These are phyloP conservation scores for Cisticola juncidis DNA, from an alignment of 2,113 vertebrate species.

Conservation along the genomic window DNA sequence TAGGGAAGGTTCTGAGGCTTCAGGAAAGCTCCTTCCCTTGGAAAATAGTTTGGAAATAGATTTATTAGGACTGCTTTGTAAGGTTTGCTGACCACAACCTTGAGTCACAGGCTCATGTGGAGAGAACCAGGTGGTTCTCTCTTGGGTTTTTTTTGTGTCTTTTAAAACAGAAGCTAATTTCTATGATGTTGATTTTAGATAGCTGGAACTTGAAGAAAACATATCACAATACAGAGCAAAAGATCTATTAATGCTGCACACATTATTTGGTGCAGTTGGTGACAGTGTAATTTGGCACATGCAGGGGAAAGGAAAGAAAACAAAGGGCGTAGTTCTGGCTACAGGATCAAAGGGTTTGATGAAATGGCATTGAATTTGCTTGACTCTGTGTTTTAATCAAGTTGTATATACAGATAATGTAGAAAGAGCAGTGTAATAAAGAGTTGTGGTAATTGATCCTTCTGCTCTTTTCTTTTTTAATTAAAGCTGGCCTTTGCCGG, in stretches of 20 bases:
- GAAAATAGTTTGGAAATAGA: neutral
- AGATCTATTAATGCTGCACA: neutral
- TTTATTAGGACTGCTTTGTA: neutral
- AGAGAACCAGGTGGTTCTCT: neutral
- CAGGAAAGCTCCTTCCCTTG: neutral
- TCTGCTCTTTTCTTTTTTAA: constrained; percentile 39
- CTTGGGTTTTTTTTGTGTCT: neutral
- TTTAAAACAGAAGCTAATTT: neutral
- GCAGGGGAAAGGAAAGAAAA: neutral
- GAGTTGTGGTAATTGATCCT: constrained; percentile 15
- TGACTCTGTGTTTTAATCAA: neutral
- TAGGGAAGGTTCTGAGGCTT: neutral
- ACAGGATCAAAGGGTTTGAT: neutral
- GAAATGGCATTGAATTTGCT: neutral
- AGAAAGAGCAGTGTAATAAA: neutral
- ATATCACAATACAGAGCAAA: neutral
- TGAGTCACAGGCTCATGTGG: neutral
- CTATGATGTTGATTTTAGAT: neutral
- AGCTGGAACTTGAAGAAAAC: neutral
- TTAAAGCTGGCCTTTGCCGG: constrained; percentile 91
- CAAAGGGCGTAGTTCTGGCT: neutral
- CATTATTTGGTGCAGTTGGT: neutral
- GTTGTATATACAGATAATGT: neutral
- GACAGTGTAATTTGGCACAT: neutral
- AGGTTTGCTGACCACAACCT: neutral